Base-by-base conservation (phyloP, 2,888 invertebrate species). In the Octodonta nipae region DNA sequence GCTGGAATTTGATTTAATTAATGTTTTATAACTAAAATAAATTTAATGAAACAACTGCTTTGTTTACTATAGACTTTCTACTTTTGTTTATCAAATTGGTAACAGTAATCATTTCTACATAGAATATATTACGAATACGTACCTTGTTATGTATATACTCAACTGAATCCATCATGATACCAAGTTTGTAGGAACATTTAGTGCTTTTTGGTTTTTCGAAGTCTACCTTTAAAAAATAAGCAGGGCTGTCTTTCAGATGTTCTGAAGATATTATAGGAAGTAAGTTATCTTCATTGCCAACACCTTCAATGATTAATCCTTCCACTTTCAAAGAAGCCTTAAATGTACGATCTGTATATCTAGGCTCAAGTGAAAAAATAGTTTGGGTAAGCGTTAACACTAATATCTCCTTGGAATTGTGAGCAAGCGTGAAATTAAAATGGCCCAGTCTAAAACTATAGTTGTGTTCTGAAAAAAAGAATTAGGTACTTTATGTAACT, bases 61-160 rank as follows among this genome's bases (percentile, higher is more conserved):
- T n/a, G n/a, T n/a, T n/a, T n/a, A n/a, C n/a, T n/a, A n/a, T n/a
- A n/a, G n/a, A n/a, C n/a, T n/a, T n/a, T n/a, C n/a, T n/a, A n/a
- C n/a, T n/a, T n/a, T n/a, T n/a, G n/a, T n/a, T n/a, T n/a, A n/a
- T n/a, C n/a, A n/a, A n/a, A n/a, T n/a, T n/a, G n/a, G n/a, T n/a
- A n/a, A n/a, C n/a, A n/a, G n/a, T n/a, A n/a, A n/a, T n/a, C n/a
- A n/a, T n/a, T n/a, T n/a, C n/a, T n/a, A n/a, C n/a, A n/a, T n/a
- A n/a, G n/a, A n/a, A n/a, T n/a, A n/a, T n/a, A n/a, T n/a, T n/a
- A n/a, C n/a, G n/a, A n/a, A n/a, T n/a, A n/a, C 50, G 55, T 57
- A 83, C 85, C 70, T 82, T 78, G 51, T 84, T 72, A 59, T 85
- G 85, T 8, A 78, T 68, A 27, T 82, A 61, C 60, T 85, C 84